These are phyloP conservation scores for Piscicola geometra DNA, from an alignment of 2,888 invertebrate genomes.

Conservation along the genomic window DNA sequence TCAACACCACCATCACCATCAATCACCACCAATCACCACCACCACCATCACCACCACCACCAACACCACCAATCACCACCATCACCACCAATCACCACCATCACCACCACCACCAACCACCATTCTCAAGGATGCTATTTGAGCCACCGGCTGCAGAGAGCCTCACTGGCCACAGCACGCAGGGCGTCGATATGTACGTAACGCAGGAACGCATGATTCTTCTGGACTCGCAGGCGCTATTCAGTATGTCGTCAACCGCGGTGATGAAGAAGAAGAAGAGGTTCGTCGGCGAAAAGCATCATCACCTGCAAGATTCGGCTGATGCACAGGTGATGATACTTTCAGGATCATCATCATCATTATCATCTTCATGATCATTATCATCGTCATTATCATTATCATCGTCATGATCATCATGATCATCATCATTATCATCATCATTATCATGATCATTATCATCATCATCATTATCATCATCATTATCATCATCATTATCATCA, in stretches of 20 bases:
- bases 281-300: constrained; percentile 6
- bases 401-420: too few relatives aligned
- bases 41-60: too few relatives aligned
- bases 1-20: too few relatives aligned
- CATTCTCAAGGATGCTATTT: not conserved
- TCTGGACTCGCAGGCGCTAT: constrained; percentile 69
- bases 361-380: too few relatives aligned
- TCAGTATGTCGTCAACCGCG: constrained; percentile 1
- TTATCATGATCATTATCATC: too few relatives aligned
- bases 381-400: too few relatives aligned
- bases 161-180: constrained; percentile 65
- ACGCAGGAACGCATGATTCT: constrained; percentile 73
- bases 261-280: constrained; percentile 13
- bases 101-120: not conserved
- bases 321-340: not conserved
- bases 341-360: not conserved
- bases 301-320: not conserved
- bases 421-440: too few relatives aligned
- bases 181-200: constrained; percentile 69
- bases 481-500: too few relatives aligned
- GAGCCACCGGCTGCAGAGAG: not conserved
- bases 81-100: too few relatives aligned
- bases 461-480: too few relatives aligned
- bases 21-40: too few relatives aligned
- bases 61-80: too few relatives aligned